These are phyloP conservation scores for Plecotus auritus DNA, from an alignment of 2,113 vertebrate genomes.

Conservation along the genomic window DNA sequence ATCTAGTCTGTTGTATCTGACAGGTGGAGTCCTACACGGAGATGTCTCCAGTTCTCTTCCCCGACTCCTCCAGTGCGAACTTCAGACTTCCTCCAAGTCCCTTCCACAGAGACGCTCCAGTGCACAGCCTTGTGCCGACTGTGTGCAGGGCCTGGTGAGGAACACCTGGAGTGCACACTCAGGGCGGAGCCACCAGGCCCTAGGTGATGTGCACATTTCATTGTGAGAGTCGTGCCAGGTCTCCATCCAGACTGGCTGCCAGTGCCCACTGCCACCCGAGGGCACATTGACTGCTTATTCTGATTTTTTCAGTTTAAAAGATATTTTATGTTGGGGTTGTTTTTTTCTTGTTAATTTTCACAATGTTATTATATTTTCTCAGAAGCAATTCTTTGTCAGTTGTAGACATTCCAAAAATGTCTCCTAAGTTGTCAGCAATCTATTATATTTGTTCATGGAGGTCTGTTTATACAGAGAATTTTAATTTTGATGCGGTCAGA, in stretches of 20 bases:
- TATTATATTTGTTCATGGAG: not conserved
- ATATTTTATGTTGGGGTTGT: not conserved
- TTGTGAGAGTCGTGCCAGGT: accelerated
- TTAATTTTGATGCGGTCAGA: not conserved
- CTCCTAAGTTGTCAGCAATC: not conserved
- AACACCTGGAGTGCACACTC: accelerated
- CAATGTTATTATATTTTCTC: not conserved
- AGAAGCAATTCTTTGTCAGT: not conserved
- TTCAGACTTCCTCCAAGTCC: not conserved
- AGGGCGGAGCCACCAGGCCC: not conserved
- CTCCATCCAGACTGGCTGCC: too few relatives aligned
- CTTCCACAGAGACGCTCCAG: too few relatives aligned
- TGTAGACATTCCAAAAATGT: not conserved
- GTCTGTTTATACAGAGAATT: not conserved
- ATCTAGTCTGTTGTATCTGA: not conserved
- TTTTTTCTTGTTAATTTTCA: not conserved
- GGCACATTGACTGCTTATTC: too few relatives aligned
- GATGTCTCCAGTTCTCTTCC: not conserved
- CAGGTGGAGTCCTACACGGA: not conserved
- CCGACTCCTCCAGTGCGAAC: accelerated
- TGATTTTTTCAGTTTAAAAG: not conserved
- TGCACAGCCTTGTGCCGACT: accelerated
- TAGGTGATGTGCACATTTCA: accelerated
- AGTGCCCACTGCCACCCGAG: accelerated
- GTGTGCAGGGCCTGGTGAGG: too few relatives aligned